Percentiles rank a stretch among this genome's conserved stretches.
phyloP scores from a whole-genome alignment of 2,113 vertebrate species.

The Ascaphus truei region DNA sequence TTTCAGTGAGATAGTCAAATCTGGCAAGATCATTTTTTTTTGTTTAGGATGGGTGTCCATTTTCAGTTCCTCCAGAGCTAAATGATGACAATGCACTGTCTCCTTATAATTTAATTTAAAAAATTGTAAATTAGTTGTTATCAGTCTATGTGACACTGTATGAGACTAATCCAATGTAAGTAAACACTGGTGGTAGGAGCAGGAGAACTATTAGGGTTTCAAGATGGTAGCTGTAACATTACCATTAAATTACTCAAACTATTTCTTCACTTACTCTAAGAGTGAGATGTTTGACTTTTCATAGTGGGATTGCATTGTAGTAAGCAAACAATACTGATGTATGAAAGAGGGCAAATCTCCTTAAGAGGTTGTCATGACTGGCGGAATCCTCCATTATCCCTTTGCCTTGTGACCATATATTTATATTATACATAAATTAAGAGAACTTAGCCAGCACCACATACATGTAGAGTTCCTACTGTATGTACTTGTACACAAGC shows the following conservation, averaged over 20 bases:
- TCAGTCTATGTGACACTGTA: background rate
- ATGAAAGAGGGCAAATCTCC: too few species aligned
- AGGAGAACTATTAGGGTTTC: background rate
- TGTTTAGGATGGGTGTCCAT: background rate
- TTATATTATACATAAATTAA: too few species aligned
- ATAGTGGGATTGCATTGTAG: background rate
- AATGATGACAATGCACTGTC: background rate
- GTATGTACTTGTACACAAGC: too few species aligned
- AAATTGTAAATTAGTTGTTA: constrained; percentile 5
- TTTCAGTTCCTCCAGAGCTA: background rate
- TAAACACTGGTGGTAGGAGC: background rate
- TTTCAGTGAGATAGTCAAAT: background rate
- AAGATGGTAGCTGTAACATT: background rate
- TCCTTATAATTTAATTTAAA: background rate
- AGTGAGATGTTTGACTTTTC: background rate
- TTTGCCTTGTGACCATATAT: too few species aligned
- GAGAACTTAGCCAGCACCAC: too few species aligned
- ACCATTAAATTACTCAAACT: background rate
- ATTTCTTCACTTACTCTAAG: background rate
- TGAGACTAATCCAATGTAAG: background rate
- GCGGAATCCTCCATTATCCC: too few species aligned
- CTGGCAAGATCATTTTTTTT: background rate
- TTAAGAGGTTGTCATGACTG: too few species aligned
- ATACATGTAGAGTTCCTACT: too few species aligned
- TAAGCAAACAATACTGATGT: background rate